A percentile compares a stretch with the other conserved stretches of the same genome.
phyloP scores from a whole-genome alignment of 2,797 vertebrate genomes.

The Acanthiza pusilla region DNA sequence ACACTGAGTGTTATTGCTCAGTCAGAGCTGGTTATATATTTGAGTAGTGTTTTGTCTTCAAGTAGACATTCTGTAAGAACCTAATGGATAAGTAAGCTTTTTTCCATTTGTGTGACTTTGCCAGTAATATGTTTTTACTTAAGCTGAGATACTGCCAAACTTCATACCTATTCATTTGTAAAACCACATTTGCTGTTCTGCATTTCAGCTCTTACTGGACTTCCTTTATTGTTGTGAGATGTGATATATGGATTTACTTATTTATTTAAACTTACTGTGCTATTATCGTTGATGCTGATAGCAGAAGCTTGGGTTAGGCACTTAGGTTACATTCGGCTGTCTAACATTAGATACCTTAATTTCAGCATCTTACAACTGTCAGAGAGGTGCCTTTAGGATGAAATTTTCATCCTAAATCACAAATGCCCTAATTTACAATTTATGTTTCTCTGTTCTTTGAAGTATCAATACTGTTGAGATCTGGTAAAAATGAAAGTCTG shows the following conservation, averaged over 20 bases:
- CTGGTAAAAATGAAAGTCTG: background rate
- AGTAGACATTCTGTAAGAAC: background rate
- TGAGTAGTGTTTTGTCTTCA: conserved; percentile 8
- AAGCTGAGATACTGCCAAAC: conserved; percentile 10
- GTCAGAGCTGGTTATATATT: background rate
- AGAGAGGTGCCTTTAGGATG: background rate
- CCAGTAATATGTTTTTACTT: conserved; percentile 36
- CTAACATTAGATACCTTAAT: background rate
- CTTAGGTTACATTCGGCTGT: background rate
- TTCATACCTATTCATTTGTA: conserved; percentile 29
- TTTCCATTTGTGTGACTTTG: conserved; percentile 11
- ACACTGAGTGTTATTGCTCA: background rate
- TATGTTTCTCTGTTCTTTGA: background rate
- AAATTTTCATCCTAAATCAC: background rate
- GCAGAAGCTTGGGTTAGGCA: background rate
- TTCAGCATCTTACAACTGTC: background rate
- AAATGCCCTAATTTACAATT: background rate
- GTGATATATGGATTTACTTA: background rate
- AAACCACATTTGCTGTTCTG: conserved; percentile 14
- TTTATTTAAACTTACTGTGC: background rate
- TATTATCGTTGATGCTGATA: background rate
- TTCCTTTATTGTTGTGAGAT: background rate
- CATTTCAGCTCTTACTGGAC: background rate
- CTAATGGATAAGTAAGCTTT: conserved; percentile 5
- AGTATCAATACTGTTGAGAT: background rate